phyloP scores from a whole-genome alignment of 2,113 vertebrate species.

The Cavia aperea region DNA sequence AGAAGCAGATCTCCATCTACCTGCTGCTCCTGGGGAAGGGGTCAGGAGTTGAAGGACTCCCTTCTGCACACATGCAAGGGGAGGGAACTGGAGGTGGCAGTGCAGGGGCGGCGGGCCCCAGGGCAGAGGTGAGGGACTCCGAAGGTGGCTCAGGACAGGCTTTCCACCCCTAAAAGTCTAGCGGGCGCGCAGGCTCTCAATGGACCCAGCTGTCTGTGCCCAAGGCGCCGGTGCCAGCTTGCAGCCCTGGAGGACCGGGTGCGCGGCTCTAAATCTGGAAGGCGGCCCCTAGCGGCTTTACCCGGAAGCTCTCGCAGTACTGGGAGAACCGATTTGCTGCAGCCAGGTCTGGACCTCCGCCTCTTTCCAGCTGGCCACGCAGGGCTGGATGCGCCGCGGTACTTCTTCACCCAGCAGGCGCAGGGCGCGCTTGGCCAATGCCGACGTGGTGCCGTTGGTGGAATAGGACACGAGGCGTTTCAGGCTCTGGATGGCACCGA shows the following conservation, averaged over 20 bases:
- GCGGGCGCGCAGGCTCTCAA: accelerated
- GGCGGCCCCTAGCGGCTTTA: slow-evolving; percentile 54
- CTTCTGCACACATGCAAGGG: background rate
- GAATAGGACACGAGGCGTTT: slow-evolving; percentile 95
- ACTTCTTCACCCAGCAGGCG: slow-evolving; percentile 89
- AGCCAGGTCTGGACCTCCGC: slow-evolving; percentile 93
- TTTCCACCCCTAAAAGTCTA: background rate
- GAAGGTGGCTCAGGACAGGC: background rate
- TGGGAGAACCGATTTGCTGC: slow-evolving; percentile 92
- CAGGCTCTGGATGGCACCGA: slow-evolving; percentile 92
- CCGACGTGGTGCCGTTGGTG: slow-evolving; percentile 85
- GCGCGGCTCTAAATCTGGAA: accelerated
- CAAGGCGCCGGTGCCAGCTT: background rate
- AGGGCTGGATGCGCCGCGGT: slow-evolving; percentile 85
- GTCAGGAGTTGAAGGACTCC: background rate
- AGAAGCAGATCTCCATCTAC: slow-evolving; percentile 95
- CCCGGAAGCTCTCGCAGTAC: slow-evolving; percentile 87
- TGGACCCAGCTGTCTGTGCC: accelerated
- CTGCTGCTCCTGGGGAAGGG: slow-evolving; percentile 83
- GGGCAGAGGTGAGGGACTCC: background rate
- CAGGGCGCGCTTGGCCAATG: slow-evolving; percentile 88
- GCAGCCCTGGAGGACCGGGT: background rate
- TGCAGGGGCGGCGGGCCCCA: background rate
- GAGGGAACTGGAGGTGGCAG: background rate
- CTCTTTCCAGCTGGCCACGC: slow-evolving; percentile 94